These are phyloP conservation scores for Drosophila bocqueti DNA, from an alignment of 1,140 invertebrate genomes.

Conservation along the genomic window DNA sequence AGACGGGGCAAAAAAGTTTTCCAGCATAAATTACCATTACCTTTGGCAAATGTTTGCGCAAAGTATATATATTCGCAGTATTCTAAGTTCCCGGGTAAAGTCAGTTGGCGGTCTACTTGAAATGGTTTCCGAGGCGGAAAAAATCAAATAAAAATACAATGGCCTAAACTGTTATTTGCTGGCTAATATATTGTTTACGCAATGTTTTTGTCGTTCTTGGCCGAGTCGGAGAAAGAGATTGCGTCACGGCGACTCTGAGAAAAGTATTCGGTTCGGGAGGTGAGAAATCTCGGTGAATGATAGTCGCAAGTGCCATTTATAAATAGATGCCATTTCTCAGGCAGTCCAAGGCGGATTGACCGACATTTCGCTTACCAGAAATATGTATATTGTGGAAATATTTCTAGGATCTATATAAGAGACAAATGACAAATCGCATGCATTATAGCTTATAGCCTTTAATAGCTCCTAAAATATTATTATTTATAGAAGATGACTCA, in stretches of 20 bases:
- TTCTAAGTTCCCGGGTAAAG: constrained; percentile 13
- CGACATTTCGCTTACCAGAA: constrained; percentile 42
- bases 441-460: neutral
- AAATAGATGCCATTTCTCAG: constrained; percentile 71
- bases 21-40: constrained; percentile 58
- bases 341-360: constrained; percentile 45
- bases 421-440: constrained; percentile 3
- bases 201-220: constrained; percentile 53
- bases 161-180: constrained; percentile 70
- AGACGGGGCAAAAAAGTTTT: constrained; percentile 57
- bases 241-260: constrained; percentile 61
- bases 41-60: constrained; percentile 50
- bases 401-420: constrained; percentile 1
- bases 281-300: constrained; percentile 51
- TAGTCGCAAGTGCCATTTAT: constrained; percentile 53
- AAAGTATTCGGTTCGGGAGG: constrained; percentile 49
- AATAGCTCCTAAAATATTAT: neutral
- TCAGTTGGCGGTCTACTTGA: constrained; percentile 50
- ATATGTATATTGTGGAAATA: constrained; percentile 14
- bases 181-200: constrained; percentile 77
- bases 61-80: constrained; percentile 22
- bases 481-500: constrained; percentile 15
- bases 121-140: constrained; percentile 48
- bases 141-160: constrained; percentile 49
- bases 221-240: constrained; percentile 31